These are phyloP conservation scores for Mercenaria mercenaria DNA, from an alignment of 1,140 invertebrate species.

Conservation along the genomic window DNA sequence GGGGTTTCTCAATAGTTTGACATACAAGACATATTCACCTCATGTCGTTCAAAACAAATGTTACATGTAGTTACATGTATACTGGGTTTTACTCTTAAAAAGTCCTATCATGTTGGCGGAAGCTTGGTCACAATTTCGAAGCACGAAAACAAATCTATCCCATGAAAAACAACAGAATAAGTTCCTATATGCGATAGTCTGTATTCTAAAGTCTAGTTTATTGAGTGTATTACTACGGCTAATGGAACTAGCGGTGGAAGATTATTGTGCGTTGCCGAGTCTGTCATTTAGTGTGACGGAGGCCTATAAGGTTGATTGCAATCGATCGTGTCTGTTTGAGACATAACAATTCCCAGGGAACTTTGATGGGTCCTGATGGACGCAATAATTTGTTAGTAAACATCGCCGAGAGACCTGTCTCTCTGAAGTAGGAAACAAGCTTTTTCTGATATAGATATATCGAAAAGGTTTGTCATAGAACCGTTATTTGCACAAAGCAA, in stretches of 20 bases:
- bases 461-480: too few species aligned
- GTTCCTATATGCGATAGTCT: neutral
- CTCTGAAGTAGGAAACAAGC: neutral
- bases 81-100: too few species aligned
- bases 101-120: too few species aligned
- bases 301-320: slow-evolving; percentile 55
- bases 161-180: neutral
- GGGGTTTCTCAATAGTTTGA: too few species aligned
- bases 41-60: too few species aligned
- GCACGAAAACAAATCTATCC: too few species aligned
- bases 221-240: slow-evolving; percentile 49
- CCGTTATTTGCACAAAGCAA: too few species aligned
- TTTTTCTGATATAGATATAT: neutral
- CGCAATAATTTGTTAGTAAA: slow-evolving; percentile 62
- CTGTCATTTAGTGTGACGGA: slow-evolving; percentile 36
- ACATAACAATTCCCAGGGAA: slow-evolving; percentile 49
- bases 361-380: slow-evolving; percentile 58
- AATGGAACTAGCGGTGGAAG: slow-evolving; percentile 40
- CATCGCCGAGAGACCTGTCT: slow-evolving; percentile 33
- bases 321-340: slow-evolving; percentile 50
- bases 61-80: too few species aligned
- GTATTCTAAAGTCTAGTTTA: slow-evolving; percentile 40
- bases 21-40: too few species aligned
- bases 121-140: too few species aligned
- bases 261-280: slow-evolving; percentile 42